phyloP scores from a whole-genome alignment of 2,888 invertebrate species.

The Drosophila flavopinicola region DNA sequence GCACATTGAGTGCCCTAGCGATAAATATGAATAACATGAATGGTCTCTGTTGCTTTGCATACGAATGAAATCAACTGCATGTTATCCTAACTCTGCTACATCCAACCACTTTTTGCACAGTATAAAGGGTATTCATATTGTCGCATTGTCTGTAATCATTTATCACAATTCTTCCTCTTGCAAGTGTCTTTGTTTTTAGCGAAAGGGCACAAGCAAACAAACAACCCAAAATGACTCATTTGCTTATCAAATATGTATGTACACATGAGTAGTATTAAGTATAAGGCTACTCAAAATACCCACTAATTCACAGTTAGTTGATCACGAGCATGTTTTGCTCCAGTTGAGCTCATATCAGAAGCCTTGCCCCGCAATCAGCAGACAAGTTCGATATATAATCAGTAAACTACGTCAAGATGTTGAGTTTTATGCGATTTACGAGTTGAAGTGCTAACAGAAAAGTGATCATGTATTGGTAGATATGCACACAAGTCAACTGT shows the following conservation, averaged over 20 bases:
- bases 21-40: conserved; percentile 19
- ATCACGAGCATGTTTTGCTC: conserved; percentile 30
- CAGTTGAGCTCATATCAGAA: conserved; percentile 13
- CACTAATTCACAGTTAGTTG: conserved; percentile 14
- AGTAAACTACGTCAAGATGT: conserved; percentile 29
- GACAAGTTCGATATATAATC: conserved; percentile 14
- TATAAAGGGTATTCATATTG: neutral
- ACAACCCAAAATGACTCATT: conserved; percentile 34
- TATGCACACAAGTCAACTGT: conserved; percentile 8
- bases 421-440: conserved; percentile 31
- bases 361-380: conserved; percentile 18
- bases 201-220: neutral
- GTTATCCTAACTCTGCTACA: too few species aligned
- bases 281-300: conserved; percentile 13
- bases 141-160: neutral
- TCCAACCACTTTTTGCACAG: neutral
- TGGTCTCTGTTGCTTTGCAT: conserved; percentile 19
- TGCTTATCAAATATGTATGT: conserved; percentile 35
- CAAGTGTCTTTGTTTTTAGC: conserved; percentile 5
- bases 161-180: neutral
- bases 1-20: conserved; percentile 5
- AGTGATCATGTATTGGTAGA: neutral
- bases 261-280: neutral
- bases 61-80: neutral
- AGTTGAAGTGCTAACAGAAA: conserved; percentile 21